Conservation (phyloP, 2,888 invertebrate species). For the Suillia variegata region DNA sequence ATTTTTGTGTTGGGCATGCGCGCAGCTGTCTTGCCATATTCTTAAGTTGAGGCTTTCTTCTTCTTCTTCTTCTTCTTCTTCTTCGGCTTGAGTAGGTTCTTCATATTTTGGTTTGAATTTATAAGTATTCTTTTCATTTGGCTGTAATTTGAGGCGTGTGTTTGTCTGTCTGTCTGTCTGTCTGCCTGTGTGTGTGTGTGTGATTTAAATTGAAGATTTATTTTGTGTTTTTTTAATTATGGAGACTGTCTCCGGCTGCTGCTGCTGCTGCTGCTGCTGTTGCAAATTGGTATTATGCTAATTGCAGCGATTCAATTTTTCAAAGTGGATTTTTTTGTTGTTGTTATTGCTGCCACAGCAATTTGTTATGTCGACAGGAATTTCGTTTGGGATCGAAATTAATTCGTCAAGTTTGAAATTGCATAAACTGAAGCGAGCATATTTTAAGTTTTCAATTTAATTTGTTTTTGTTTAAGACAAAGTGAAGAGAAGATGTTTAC, state of each 20-base stretch:
- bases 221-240: slow-evolving; percentile 30
- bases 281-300: not conserved
- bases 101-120: not conserved
- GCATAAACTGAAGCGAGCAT: too few relatives aligned
- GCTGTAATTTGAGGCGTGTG: not conserved
- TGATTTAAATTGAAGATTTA: slow-evolving; percentile 52
- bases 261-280: too few relatives aligned
- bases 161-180: not conserved
- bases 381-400: too few relatives aligned
- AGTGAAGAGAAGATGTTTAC: too few relatives aligned
- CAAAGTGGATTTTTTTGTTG: not conserved
- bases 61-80: not conserved
- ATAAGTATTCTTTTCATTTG: not conserved
- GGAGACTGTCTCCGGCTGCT: not conserved
- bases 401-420: too few relatives aligned
- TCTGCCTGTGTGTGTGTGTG: slow-evolving; percentile 39
- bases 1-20: not conserved
- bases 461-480: too few relatives aligned
- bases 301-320: not conserved
- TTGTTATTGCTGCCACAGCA: not conserved
- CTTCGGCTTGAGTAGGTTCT: not conserved
- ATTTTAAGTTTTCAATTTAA: too few relatives aligned
- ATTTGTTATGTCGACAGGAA: not conserved
- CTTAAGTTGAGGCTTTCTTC: not conserved
- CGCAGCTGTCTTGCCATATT: not conserved